Percentiles rank a stretch among this genome's conserved stretches.
Conservation (phyloP, 2,888 invertebrate genomes). For the Trissolcus brochymenae region DNA sequence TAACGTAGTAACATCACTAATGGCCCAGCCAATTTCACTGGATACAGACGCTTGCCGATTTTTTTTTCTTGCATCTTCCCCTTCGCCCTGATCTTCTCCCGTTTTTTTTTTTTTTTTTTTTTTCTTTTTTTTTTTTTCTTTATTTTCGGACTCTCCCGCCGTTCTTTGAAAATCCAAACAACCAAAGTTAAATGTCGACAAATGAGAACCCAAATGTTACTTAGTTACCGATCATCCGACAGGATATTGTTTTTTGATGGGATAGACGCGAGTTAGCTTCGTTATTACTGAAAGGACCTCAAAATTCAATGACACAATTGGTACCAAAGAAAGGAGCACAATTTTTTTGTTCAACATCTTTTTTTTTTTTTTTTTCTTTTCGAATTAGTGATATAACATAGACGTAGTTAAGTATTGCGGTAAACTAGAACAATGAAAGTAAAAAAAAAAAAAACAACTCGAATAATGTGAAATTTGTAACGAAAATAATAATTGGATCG, state of each 20-base stretch:
- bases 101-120: conserved; percentile 31
- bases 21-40: conserved; percentile 75
- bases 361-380: no score
- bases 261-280: conserved; percentile 49
- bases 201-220: conserved; percentile 59
- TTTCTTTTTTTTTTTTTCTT: conserved; percentile 29
- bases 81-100: conserved; percentile 22
- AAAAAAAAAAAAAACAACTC: no score
- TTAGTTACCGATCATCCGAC: conserved; percentile 56
- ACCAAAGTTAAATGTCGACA: conserved; percentile 65
- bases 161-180: conserved; percentile 53
- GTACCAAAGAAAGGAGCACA: no score
- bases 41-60: conserved; percentile 70
- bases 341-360: no score
- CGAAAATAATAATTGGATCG: no score
- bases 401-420: no score
- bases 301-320: no score
- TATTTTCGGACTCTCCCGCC: conserved; percentile 44
- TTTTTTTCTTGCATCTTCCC: conserved; percentile 55
- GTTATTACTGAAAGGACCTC: conserved; percentile 54
- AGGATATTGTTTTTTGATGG: conserved; percentile 65
- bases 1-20: conserved; percentile 76
- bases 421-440: no score
- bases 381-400: no score
- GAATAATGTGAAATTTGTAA: no score